Evolutionary conservation across 2,113 vertebrate genomes (phyloP), one percentile per base, ranked within the genome.

Genomic region (Cacatua alba): DNA sequence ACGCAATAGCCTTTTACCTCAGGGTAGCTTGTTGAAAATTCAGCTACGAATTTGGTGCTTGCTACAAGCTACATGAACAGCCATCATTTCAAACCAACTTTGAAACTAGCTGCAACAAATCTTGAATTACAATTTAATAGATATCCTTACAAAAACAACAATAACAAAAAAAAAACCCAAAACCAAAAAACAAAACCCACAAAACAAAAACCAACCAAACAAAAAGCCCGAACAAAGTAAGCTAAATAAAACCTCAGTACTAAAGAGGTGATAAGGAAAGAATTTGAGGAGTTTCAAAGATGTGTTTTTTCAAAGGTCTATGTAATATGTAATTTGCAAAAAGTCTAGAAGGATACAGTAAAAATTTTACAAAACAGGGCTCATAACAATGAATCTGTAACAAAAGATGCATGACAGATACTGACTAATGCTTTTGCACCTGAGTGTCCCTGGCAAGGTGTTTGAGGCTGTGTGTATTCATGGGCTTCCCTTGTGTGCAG

Each of bases 401-500:
- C 51, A n/a, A 63, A 83, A 59, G 37, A 70, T 43, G 3, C 9
- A 39, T 52, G 13, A 62, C 33, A 76, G 31, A 41, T 57, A 53
- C 11, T 20, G 20, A 35, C 5, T 29, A 35, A 52, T 31, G 10
- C 4, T 33, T 69, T 74, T 69, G 43, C 46, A 41, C 6, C 10
- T 28, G 6, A 14, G 37, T 39, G 24, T 35, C 35, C n/a, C 11
- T 11, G 21, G 10, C 23, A 18, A 70, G 18, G 5, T 8, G 17
- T 8, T 8, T 3, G 13, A 3, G 24, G 14, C 33, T 4, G 20
- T 37, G 9, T 57, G 6, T 25, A 17, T 59, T 13, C 21, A 29
- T 6, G 16, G n/a, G 4, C 10, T 2, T 21, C 17, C 12, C 19
- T 49, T 6, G 7, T 2, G 24, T 2, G 0, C 15, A 7, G 19